Conservation (phyloP, 2,797 vertebrate genomes). For the Pipistrellus pygmaeus region DNA sequence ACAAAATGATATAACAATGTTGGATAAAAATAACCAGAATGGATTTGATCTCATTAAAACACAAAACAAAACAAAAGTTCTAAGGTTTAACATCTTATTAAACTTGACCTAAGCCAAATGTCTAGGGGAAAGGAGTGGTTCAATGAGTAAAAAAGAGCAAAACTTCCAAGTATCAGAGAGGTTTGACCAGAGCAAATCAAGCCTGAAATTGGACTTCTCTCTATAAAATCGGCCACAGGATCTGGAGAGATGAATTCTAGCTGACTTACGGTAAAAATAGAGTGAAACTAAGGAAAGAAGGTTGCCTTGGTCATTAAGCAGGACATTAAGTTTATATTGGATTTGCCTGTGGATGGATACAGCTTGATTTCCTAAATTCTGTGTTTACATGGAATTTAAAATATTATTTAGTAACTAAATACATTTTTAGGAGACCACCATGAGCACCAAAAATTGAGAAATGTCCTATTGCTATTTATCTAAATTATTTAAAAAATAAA, state of each 20-base stretch:
- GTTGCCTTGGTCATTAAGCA: neutral
- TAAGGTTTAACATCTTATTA: slow-evolving; percentile 35
- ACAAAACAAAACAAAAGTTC: neutral
- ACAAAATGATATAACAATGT: neutral
- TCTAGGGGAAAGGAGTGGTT: neutral
- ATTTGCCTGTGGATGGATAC: neutral
- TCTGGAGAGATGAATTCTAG: slow-evolving; percentile 37
- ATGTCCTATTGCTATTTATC: neutral
- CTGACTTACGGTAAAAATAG: slow-evolving; percentile 17
- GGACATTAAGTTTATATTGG: neutral
- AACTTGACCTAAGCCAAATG: slow-evolving; percentile 22
- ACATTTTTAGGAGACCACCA: neutral
- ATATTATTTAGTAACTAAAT: neutral
- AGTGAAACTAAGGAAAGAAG: neutral
- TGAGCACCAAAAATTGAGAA: neutral
- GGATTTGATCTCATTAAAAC: neutral
- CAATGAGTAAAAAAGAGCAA: slow-evolving; percentile 26
- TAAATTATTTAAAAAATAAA: slow-evolving; percentile 36
- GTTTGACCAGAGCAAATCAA: slow-evolving; percentile 41
- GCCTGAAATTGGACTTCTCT: slow-evolving; percentile 56
- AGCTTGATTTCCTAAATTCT: slow-evolving; percentile 22
- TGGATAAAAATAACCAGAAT: slow-evolving; percentile 3
- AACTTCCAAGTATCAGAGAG: slow-evolving; percentile 5
- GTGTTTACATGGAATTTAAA: neutral
- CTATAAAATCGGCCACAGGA: neutral